Evolutionary conservation across 2,888 invertebrate genomes (phyloP).

Genomic region (Calameuta pallipes): DNA sequence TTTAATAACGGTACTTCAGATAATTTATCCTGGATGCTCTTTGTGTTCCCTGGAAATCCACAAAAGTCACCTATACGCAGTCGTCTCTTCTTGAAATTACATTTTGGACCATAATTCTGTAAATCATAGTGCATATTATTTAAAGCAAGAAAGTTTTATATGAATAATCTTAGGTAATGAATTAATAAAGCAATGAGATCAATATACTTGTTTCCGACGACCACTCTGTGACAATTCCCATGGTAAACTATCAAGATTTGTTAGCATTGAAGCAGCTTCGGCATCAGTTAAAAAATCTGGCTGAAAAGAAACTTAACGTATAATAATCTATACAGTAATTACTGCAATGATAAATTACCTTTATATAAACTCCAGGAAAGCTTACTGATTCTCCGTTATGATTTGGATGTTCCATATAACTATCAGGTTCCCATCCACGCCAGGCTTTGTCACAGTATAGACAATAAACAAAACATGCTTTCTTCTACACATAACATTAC

Average conservation of each 20-base stretch:
- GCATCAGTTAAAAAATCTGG: conserved; percentile 78
- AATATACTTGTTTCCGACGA: conserved; percentile 83
- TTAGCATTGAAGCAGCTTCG: conserved; percentile 77
- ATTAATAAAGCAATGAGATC: conserved; percentile 8
- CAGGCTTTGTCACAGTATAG: conserved; percentile 80
- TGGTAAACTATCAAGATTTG: conserved; percentile 79
- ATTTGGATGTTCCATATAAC: conserved; percentile 75
- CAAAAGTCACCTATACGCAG: conserved; percentile 80
- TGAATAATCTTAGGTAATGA: conserved; percentile 1
- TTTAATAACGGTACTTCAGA: conserved; percentile 71
- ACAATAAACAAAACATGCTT: conserved; percentile 79
- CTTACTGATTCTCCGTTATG: conserved; percentile 73
- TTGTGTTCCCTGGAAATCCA: conserved; percentile 87
- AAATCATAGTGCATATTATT: conserved; percentile 25
- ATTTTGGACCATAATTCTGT: conserved; percentile 96
- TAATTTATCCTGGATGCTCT: conserved; percentile 84
- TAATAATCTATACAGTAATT: background rate
- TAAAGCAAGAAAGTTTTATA: background rate
- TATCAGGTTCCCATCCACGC: conserved; percentile 76
- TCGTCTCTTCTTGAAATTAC: conserved; percentile 96
- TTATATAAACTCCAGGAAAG: conserved; percentile 76
- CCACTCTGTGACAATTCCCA: conserved; percentile 97
- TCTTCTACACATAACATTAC: conserved; percentile 62
- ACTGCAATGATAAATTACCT: conserved; percentile 53
- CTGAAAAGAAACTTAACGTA: conserved; percentile 59